Conservation (phyloP, 2,888 invertebrate genomes). For the Temnothorax unifasciatus region DNA sequence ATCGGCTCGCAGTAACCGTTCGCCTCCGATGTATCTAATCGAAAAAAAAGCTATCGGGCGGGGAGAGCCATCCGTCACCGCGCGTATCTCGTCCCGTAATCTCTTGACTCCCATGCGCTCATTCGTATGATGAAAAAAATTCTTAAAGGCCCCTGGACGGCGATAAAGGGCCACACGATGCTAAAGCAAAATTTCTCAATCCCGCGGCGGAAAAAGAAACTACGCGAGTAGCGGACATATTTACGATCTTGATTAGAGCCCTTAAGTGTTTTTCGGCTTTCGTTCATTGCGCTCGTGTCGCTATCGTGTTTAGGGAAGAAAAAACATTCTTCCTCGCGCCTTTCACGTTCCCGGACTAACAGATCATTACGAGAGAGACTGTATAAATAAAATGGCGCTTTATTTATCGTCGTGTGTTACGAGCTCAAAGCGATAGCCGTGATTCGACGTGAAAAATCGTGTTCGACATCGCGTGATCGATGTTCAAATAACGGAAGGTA, state of each 20-base stretch:
- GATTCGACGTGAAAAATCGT: conserved; percentile 32
- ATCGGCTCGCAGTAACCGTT: conserved; percentile 25
- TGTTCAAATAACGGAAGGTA: conserved; percentile 13
- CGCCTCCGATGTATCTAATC: conserved; percentile 32
- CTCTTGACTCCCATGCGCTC: conserved; percentile 21
- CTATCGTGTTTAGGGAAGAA: not conserved
- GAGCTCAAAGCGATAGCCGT: not conserved
- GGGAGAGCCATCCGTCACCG: conserved; percentile 57
- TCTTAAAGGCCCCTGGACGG: conserved; percentile 26
- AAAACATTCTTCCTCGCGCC: conserved; percentile 24
- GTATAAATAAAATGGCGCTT: conserved; percentile 30
- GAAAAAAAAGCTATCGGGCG: not conserved
- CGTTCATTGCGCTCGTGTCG: conserved; percentile 48
- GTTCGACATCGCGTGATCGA: conserved; percentile 34
- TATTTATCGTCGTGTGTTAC: conserved; percentile 18
- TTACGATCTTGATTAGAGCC: conserved; percentile 71
- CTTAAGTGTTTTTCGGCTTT: conserved; percentile 48
- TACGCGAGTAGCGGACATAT: conserved; percentile 46
- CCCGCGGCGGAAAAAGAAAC: conserved; percentile 29
- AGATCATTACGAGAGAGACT: conserved; percentile 37
- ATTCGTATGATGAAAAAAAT: conserved; percentile 29
- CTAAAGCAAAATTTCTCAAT: conserved; percentile 68
- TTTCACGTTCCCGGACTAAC: conserved; percentile 33
- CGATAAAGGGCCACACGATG: conserved; percentile 55
- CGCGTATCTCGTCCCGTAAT: conserved; percentile 60